phyloP scores from a whole-genome alignment of 2,888 invertebrate species.

The Cistogaster globosa region DNA sequence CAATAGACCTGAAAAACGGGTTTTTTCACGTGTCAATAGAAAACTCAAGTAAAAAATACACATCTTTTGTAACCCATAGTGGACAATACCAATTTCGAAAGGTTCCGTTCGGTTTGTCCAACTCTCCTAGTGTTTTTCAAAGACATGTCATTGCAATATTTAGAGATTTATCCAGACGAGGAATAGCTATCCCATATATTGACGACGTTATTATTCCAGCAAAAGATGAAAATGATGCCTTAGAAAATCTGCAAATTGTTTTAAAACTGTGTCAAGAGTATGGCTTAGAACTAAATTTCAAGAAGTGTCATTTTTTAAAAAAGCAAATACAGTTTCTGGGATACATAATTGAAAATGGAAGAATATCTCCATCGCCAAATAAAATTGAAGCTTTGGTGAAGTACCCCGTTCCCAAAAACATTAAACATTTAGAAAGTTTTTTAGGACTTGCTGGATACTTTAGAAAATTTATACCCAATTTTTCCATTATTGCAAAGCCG shows the following conservation, averaged over 20 bases:
- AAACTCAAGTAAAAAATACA: no score
- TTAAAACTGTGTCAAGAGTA: no score
- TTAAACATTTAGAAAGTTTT: constrained; percentile 75
- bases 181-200: constrained; percentile 71
- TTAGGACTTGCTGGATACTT: constrained; percentile 76
- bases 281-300: constrained; percentile 65
- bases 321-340: constrained; percentile 67
- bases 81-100: no score
- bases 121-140: no score
- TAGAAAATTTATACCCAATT: constrained; percentile 74
- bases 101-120: no score
- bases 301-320: constrained; percentile 69
- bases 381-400: constrained; percentile 74
- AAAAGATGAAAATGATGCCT: constrained; percentile 46
- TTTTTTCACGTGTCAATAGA: no score
- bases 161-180: no score
- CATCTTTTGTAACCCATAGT: no score
- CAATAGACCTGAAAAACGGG: no score
- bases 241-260: constrained; percentile 58
- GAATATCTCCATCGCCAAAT: constrained; percentile 70
- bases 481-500: constrained; percentile 72
- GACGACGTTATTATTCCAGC: constrained; percentile 76
- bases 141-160: no score
- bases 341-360: constrained; percentile 64
- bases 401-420: constrained; percentile 73